phyloP scores from a whole-genome alignment of 2,113 vertebrate species.

The Vulpes lagopus region DNA sequence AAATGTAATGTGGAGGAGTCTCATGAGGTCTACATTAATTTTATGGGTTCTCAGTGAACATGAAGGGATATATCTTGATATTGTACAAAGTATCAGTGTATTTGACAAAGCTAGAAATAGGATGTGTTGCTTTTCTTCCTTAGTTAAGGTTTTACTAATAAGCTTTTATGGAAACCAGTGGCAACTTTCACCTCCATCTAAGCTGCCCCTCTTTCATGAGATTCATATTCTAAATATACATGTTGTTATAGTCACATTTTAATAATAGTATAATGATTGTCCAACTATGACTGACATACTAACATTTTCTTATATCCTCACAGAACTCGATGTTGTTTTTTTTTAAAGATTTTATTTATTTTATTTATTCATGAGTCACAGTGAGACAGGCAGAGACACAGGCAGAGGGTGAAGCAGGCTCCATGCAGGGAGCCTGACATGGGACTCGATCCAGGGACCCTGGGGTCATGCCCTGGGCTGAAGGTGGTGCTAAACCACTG shows the following conservation, averaged over 20 bases:
- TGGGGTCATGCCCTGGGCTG: no score
- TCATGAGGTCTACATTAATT: background rate
- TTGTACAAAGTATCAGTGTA: background rate
- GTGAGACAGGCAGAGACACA: no score
- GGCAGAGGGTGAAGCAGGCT: no score
- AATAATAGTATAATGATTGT: background rate
- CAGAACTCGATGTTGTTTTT: no score
- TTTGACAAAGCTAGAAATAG: background rate
- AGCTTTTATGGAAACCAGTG: background rate
- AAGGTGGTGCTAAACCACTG: no score
- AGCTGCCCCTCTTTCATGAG: background rate
- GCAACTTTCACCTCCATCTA: background rate
- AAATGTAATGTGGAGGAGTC: background rate
- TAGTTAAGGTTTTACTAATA: background rate
- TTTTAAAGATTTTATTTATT: no score
- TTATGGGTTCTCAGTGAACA: constrained; percentile 6
- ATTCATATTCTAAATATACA: background rate
- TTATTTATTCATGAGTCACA: no score
- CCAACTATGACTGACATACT: background rate
- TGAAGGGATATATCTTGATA: background rate
- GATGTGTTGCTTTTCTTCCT: background rate
- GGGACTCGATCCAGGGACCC: no score
- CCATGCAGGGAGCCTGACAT: no score
- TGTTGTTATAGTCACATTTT: background rate
- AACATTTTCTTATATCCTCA: background rate